Base-by-base conservation (phyloP, 2,797 vertebrate species). In the Masticophis lateralis region DNA sequence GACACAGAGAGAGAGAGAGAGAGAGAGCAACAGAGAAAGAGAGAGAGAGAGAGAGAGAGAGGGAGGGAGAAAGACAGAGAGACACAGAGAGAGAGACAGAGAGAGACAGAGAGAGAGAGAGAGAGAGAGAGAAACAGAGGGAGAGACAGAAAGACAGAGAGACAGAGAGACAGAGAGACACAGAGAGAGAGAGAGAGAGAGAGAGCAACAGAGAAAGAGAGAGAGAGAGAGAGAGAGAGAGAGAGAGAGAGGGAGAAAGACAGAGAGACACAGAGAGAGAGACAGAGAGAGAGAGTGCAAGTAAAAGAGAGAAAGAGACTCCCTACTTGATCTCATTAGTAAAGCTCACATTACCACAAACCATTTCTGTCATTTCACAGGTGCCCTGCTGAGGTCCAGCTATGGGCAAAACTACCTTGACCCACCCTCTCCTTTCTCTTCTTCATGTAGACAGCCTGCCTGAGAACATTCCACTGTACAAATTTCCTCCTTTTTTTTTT, bases 81-180 rank as follows among this genome's bases (percentile, higher is more conserved):
- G 51, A 53, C 8, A 10, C 8, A 53, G 51, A 10, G 1, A 53
- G 51, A 53, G 51, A 53, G 9, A 16, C 0, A 57, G 1, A 55
- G 1, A 55, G 7, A 3, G 8, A 25, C 5, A 6, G 25, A 10
- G 2, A 1, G 9, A 11, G 25, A 10, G 1, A 27, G 0, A 12
- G 57, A 59, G 6, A 59, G 18, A 22, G 57, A 20, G 57, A 5
- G 16, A 20, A 0, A 6, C 4, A 4, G 56, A 14, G 3, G 2
- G 3, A 18, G 16, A 4, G 16, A 57, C 4, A 18, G 16, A 55
- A 1, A 9, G 10, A 55, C 11, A 12, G 2, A 55, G 11, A 8
- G 11, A 55, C 1, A 53, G 1, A 53, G 55, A 55, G 0, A 55
- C 0, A 55, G 11, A 55, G 55, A 13, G 12, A 13, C 0, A 12